Conservation (phyloP, 2,797 vertebrate genomes). For the Lophotriccus pileatus region DNA sequence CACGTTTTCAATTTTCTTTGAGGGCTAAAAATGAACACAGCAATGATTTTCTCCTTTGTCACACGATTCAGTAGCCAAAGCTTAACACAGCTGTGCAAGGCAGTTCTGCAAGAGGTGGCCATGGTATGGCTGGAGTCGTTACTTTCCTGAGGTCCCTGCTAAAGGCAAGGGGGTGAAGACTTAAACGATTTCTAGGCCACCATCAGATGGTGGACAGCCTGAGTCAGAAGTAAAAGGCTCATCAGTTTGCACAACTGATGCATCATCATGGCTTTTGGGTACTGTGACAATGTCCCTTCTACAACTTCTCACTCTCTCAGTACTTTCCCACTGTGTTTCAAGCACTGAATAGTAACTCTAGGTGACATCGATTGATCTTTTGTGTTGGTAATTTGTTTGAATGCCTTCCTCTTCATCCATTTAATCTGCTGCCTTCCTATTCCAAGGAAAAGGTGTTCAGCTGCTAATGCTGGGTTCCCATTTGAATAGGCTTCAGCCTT, state of each 20-base stretch:
- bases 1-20: not conserved
- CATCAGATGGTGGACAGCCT: not conserved
- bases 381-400: constrained; percentile 32
- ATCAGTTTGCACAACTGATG: not conserved
- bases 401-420: not conserved
- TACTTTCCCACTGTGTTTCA: not conserved
- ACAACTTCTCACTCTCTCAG: not conserved
- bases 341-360: not conserved
- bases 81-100: not conserved
- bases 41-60: not conserved
- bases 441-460: not conserved
- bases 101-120: not conserved
- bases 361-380: constrained; percentile 39
- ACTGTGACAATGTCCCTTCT: not conserved
- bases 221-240: not conserved
- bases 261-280: not conserved
- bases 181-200: not conserved
- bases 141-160: not conserved
- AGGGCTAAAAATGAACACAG: not conserved
- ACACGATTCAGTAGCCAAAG: not conserved
- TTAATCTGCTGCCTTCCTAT: not conserved
- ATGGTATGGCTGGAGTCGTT: rapidly evolving
- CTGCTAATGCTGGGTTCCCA: not conserved
- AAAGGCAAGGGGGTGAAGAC: not conserved
- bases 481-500: not conserved